A percentile compares a stretch with the other conserved stretches of the same genome.
These are phyloP conservation scores for Tanypteryx hageni DNA, from an alignment of 2,888 invertebrate genomes.

Conservation along the genomic window DNA sequence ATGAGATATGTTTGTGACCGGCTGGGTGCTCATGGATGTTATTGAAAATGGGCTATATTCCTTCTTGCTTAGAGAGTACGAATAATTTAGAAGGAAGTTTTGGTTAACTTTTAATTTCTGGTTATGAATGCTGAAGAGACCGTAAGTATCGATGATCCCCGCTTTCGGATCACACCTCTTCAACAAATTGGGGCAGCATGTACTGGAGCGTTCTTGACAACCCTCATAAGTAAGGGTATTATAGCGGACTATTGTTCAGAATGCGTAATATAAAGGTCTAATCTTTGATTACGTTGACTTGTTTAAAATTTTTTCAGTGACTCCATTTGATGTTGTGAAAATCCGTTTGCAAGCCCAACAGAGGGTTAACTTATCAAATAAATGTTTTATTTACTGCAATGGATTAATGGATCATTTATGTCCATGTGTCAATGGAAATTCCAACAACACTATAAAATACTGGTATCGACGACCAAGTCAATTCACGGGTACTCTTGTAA, in stretches of 20 bases:
- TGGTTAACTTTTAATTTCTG: not conserved
- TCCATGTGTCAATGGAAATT: slow-evolving; percentile 81
- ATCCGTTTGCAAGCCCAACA: slow-evolving; percentile 97
- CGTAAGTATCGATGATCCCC: slow-evolving; percentile 81
- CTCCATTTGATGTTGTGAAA: slow-evolving; percentile 99
- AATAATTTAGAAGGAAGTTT: not conserved
- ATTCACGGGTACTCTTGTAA: slow-evolving; percentile 82
- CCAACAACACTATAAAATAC: slow-evolving; percentile 71
- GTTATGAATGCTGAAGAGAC: not conserved
- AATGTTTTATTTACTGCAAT: slow-evolving; percentile 97
- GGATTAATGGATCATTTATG: slow-evolving; percentile 99
- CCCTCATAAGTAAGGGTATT: slow-evolving; percentile 84
- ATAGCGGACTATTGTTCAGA: slow-evolving; percentile 65
- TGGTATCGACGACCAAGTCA: slow-evolving; percentile 82
- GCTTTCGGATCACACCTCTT: slow-evolving; percentile 85
- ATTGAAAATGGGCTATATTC: not conserved
- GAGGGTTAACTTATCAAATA: slow-evolving; percentile 87
- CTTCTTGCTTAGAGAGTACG: not conserved
- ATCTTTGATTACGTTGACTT: slow-evolving; percentile 42
- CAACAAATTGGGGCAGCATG: slow-evolving; percentile 93
- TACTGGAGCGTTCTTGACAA: slow-evolving; percentile 92
- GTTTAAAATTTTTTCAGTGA: slow-evolving; percentile 82
- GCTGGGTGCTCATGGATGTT: not conserved
- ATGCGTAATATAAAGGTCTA: slow-evolving; percentile 28
- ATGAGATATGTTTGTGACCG: not conserved